Percentiles rank a stretch among this genome's conserved stretches.
phyloP scores from a whole-genome alignment of 2,888 invertebrate genomes.

The Leistus spinibarbis region DNA sequence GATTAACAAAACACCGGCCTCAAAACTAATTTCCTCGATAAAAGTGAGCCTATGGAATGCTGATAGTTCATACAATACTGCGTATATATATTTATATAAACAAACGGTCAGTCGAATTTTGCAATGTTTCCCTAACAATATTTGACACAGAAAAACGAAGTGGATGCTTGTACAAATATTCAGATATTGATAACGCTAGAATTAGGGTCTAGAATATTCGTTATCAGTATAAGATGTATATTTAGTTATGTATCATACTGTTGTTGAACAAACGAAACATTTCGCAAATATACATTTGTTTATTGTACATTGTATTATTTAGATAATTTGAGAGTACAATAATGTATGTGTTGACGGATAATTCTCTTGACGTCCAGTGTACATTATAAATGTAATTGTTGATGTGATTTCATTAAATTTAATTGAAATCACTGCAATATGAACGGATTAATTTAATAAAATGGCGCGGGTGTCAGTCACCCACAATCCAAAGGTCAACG shows the following conservation, averaged over 20 bases:
- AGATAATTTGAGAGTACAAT: no score
- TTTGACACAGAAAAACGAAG: background rate
- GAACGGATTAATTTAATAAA: background rate
- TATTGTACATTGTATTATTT: background rate
- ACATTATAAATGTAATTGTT: background rate
- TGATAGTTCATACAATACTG: background rate
- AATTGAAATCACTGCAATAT: background rate
- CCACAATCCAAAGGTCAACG: background rate
- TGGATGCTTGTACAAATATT: background rate
- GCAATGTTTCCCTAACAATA: background rate
- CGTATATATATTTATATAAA: background rate
- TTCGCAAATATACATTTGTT: background rate
- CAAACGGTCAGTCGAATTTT: background rate
- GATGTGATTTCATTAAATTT: background rate
- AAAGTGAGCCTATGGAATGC: background rate
- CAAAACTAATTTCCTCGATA: background rate
- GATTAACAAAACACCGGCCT: background rate
- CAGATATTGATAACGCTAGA: background rate
- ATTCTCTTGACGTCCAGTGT: background rate
- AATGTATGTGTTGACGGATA: no score
- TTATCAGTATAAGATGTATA: background rate
- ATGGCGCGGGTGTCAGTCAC: background rate
- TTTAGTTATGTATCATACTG: background rate
- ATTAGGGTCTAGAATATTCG: background rate
- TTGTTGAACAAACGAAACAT: no score